phyloP scores from a whole-genome alignment of 2,797 vertebrate species.

The Tolypeutes matacus region DNA sequence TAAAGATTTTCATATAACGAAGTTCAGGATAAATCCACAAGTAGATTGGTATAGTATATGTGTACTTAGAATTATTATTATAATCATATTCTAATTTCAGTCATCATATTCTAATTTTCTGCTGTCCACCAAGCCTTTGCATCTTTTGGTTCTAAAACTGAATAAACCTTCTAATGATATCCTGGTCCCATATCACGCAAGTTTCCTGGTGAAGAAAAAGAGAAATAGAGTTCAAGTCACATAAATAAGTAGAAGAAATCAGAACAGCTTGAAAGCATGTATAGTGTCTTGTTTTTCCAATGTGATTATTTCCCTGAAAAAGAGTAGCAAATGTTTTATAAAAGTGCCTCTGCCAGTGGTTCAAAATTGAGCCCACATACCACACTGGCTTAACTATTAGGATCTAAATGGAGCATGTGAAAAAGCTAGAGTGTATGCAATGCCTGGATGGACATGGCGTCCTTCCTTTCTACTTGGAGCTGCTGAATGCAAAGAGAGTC shows the following conservation, averaged over 20 bases:
- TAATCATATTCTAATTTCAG: background rate
- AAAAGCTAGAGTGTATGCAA: constrained; percentile 45
- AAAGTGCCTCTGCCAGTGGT: background rate
- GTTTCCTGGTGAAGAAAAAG: constrained; percentile 2
- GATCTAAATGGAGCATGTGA: constrained; percentile 74
- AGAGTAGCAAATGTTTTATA: constrained; percentile 35
- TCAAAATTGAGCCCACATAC: constrained; percentile 55
- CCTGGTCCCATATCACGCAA: background rate
- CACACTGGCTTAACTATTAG: constrained; percentile 66
- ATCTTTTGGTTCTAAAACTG: background rate
- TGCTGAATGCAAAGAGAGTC: constrained; percentile 72
- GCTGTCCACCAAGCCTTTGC: background rate
- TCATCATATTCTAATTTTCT: background rate
- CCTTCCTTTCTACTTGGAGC: constrained; percentile 61
- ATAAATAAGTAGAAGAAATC: constrained; percentile 58
- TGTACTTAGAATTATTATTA: background rate
- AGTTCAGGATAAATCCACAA: background rate
- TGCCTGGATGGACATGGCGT: constrained; percentile 57
- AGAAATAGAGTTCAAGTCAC: background rate
- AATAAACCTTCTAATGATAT: constrained; percentile 32
- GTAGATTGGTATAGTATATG: no score
- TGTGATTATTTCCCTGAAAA: constrained; percentile 64
- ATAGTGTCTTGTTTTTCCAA: constrained; percentile 52
- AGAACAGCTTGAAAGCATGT: constrained; percentile 43
- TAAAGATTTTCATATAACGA: background rate